Conservation (phyloP, 1,140 invertebrate genomes). For the Physella acuta region DNA sequence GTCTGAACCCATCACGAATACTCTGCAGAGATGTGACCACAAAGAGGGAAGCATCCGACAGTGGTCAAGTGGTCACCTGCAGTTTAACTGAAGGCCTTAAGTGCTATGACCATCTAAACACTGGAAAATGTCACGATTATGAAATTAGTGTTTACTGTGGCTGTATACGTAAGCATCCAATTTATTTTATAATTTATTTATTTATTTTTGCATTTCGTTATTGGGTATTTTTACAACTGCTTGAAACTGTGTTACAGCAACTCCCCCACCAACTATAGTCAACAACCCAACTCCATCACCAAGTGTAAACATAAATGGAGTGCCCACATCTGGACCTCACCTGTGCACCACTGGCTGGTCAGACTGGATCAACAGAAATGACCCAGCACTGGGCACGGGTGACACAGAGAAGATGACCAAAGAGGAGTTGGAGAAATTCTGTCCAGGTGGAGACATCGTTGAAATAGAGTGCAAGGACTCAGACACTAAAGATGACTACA, state of each 20-base stretch:
- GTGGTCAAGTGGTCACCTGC: slow-evolving; percentile 53
- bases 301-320: too few species aligned
- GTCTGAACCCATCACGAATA: slow-evolving; percentile 42
- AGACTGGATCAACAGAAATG: slow-evolving; percentile 30
- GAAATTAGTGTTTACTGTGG: slow-evolving; percentile 60
- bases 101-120: slow-evolving; percentile 55
- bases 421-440: slow-evolving; percentile 35
- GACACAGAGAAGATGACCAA: slow-evolving; percentile 37
- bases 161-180: slow-evolving; percentile 40
- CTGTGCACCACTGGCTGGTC: slow-evolving; percentile 32
- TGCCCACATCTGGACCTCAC: background rate
- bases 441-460: slow-evolving; percentile 39
- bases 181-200: background rate
- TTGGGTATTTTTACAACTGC: background rate
- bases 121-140: slow-evolving; percentile 56
- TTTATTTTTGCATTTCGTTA: slow-evolving; percentile 3
- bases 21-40: slow-evolving; percentile 39
- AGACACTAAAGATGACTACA: slow-evolving; percentile 34
- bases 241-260: background rate
- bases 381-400: slow-evolving; percentile 18
- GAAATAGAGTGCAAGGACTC: slow-evolving; percentile 39
- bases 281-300: background rate
- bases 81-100: slow-evolving; percentile 53
- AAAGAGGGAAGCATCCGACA: slow-evolving; percentile 15
- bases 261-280: background rate